Percentiles rank a stretch among this genome's conserved stretches.
These are phyloP conservation scores for Diorhabda sublineata DNA, from an alignment of 1,140 invertebrate genomes.

Conservation along the genomic window DNA sequence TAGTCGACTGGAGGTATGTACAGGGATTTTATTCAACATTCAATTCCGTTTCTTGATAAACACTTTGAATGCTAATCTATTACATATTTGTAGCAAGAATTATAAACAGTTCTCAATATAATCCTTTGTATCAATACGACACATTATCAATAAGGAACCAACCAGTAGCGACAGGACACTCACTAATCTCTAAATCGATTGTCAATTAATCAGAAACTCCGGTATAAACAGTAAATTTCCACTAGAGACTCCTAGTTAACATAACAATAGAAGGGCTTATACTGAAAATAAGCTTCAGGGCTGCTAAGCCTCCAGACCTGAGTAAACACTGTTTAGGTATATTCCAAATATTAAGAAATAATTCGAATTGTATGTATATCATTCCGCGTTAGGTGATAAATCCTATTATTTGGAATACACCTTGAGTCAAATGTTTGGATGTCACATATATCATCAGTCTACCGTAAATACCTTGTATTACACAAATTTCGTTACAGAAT, in stretches of 20 bases:
- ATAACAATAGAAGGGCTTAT: slow-evolving; percentile 13
- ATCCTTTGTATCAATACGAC: not conserved
- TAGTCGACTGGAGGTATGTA: no score
- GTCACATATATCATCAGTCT: no score
- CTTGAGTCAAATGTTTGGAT: slow-evolving; percentile 3
- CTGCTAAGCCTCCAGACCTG: slow-evolving; percentile 7
- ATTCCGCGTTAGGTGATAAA: slow-evolving; percentile 8
- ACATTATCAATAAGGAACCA: not conserved
- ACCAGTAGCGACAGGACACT: slow-evolving; percentile 3
- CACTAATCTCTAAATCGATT: slow-evolving; percentile 14
- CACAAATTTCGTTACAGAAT: no score
- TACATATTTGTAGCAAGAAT: no score
- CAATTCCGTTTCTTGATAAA: no score
- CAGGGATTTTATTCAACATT: no score
- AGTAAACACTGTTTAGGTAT: slow-evolving; percentile 13
- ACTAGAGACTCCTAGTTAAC: slow-evolving; percentile 3
- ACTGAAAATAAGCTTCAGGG: not conserved
- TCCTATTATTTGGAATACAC: slow-evolving; percentile 1
- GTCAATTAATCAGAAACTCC: slow-evolving; percentile 7
- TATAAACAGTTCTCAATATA: not conserved
- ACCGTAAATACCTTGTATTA: no score
- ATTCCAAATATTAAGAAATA: slow-evolving; percentile 10
- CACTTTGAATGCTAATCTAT: no score
- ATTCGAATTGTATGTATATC: slow-evolving; percentile 10
- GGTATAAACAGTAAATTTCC: slow-evolving; percentile 11